Conservation (phyloP, 2,888 invertebrate species). For the Agrenia bidenticulata region DNA sequence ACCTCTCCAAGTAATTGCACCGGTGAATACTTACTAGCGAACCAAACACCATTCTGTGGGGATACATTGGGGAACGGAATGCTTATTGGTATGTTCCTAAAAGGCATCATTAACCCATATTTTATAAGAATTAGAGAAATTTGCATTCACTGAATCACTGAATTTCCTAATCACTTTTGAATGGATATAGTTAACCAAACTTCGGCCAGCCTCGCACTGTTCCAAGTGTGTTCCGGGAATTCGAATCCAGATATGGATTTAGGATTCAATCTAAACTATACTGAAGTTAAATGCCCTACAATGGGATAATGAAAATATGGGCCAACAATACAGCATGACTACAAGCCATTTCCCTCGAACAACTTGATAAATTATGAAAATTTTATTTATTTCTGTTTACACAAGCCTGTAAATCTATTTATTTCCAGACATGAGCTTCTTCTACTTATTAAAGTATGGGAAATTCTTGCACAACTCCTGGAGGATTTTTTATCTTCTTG, state of each 20-base stretch:
- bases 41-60: constrained; percentile 43
- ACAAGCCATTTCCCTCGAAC: not conserved
- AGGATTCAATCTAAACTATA: constrained; percentile 71
- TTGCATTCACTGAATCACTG: not conserved
- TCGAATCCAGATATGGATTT: constrained; percentile 45
- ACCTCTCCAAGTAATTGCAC: constrained; percentile 43
- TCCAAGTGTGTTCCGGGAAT: constrained; percentile 34
- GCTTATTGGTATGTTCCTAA: constrained; percentile 27
- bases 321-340: not conserved
- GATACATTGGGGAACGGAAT: constrained; percentile 44
- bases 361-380: constrained; percentile 1
- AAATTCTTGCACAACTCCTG: not conserved
- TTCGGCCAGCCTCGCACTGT: constrained; percentile 17
- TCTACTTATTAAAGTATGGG: no score
- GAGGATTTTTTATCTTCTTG: not conserved
- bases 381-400: constrained; percentile 7
- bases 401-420: no score
- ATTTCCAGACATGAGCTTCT: no score
- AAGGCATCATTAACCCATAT: no score
- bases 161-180: constrained; percentile 4
- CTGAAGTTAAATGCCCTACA: constrained; percentile 65
- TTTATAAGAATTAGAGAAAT: no score
- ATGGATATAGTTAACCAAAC: constrained; percentile 23
- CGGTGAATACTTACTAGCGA: constrained; percentile 35
- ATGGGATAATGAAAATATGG: not conserved